Conservation (phyloP, 2,888 invertebrate genomes). For the Falcaria lacertinaria region DNA sequence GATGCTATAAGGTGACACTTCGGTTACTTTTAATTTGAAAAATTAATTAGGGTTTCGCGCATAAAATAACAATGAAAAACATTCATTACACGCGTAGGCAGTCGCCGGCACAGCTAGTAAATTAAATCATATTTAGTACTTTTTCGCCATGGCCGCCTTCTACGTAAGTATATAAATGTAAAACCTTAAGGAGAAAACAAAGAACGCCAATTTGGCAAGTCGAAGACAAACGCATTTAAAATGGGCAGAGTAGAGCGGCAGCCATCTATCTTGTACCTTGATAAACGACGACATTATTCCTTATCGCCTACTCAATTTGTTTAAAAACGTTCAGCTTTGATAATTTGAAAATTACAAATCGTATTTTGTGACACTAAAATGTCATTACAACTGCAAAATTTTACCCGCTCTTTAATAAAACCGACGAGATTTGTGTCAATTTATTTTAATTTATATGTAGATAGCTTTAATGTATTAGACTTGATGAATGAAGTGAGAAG, state of each 20-base stretch:
- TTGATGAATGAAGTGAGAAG: too few relatives aligned
- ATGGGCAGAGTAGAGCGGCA: constrained; percentile 76
- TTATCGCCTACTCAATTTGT: constrained; percentile 80
- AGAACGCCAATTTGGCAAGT: constrained; percentile 75
- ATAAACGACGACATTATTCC: constrained; percentile 80
- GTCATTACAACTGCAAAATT: constrained; percentile 64
- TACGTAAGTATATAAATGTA: constrained; percentile 44
- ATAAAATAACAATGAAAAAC: too few relatives aligned
- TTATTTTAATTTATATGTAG: constrained; percentile 44
- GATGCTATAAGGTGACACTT: too few relatives aligned
- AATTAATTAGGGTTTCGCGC: too few relatives aligned
- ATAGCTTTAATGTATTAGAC: too few relatives aligned
- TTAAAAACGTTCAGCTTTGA: constrained; percentile 79
- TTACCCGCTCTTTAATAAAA: constrained; percentile 51
- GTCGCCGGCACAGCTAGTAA: too few relatives aligned
- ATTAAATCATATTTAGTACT: too few relatives aligned
- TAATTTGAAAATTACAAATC: constrained; percentile 80
- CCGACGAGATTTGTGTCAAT: constrained; percentile 43
- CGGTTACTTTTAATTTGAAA: too few relatives aligned
- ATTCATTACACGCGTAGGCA: too few relatives aligned
- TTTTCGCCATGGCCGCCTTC: constrained; percentile 33
- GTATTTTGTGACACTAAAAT: constrained; percentile 74
- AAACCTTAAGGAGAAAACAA: constrained; percentile 65
- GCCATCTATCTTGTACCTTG: constrained; percentile 76
- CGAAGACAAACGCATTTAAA: constrained; percentile 79